Evolutionary conservation across 2,113 vertebrate genomes (phyloP).

Genomic region (Hippocampus guttulatus): DNA sequence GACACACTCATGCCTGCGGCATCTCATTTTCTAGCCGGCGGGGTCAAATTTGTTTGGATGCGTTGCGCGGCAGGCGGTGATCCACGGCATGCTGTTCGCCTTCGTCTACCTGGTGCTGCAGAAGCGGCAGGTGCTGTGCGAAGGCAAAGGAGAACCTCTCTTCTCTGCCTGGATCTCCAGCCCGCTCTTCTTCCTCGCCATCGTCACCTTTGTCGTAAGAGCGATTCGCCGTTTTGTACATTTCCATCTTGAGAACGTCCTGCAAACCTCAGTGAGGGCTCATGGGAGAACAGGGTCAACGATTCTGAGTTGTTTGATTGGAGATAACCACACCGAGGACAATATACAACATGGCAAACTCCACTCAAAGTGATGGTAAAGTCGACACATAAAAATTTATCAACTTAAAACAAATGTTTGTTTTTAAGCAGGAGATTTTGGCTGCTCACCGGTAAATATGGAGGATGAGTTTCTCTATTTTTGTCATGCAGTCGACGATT

Average conservation of each 20-base stretch:
- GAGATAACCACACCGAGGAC: too few species aligned
- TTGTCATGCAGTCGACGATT: too few species aligned
- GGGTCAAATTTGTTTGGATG: neutral
- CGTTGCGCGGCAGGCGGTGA: constrained; percentile 78
- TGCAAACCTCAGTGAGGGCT: neutral
- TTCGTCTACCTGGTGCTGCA: constrained; percentile 91
- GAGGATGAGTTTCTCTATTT: too few species aligned
- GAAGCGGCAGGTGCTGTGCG: constrained; percentile 84
- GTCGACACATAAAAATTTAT: too few species aligned
- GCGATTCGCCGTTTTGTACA: neutral
- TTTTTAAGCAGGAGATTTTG: too few species aligned
- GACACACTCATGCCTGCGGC: neutral
- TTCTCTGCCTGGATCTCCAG: constrained; percentile 87
- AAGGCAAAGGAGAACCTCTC: constrained; percentile 89
- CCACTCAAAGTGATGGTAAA: too few species aligned
- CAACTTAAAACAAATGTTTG: too few species aligned
- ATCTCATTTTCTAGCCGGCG: neutral
- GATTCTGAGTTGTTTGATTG: neutral
- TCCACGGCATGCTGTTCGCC: constrained; percentile 93
- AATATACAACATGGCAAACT: too few species aligned
- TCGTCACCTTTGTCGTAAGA: constrained; percentile 87
- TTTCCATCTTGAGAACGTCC: too few species aligned
- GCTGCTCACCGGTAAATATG: too few species aligned
- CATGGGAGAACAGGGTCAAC: neutral
- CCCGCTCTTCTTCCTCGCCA: constrained; percentile 84